These are phyloP conservation scores for Loris lydekkerianus DNA, from an alignment of 2,797 vertebrate species.

Conservation along the genomic window DNA sequence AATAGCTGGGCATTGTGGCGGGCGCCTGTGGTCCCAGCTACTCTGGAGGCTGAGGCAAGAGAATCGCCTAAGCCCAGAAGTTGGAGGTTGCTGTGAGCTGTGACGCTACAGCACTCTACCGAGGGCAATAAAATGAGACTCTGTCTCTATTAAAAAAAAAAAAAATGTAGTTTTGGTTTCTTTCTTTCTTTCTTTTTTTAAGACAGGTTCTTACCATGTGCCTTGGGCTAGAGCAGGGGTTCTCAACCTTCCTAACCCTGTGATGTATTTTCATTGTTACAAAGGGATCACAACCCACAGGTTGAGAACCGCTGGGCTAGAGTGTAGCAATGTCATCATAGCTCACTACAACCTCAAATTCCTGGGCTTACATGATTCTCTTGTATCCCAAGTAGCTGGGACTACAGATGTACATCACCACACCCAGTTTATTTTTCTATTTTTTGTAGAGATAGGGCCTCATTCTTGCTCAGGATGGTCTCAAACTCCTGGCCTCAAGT, in stretches of 20 bases:
- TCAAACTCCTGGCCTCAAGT: not conserved
- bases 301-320: not conserved
- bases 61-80: too few species aligned
- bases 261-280: too few species aligned
- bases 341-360: not conserved
- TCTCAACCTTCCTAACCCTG: too few species aligned
- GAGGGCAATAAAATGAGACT: too few species aligned
- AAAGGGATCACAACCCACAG: too few species aligned
- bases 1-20: too few species aligned
- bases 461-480: not conserved
- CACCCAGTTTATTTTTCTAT: not conserved
- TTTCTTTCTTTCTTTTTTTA: not conserved
- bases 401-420: not conserved
- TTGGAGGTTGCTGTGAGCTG: too few species aligned
- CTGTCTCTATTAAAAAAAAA: too few species aligned
- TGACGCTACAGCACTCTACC: too few species aligned
- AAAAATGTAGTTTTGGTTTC: conserved; percentile 31
- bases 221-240: not conserved
- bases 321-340: not conserved
- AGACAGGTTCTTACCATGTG: not conserved
- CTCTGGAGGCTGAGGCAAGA: too few species aligned
- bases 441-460: too few species aligned
- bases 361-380: not conserved
- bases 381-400: not conserved
- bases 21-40: too few species aligned